phyloP scores from a whole-genome alignment of 2,113 vertebrate species.

The Elanoides forficatus region DNA sequence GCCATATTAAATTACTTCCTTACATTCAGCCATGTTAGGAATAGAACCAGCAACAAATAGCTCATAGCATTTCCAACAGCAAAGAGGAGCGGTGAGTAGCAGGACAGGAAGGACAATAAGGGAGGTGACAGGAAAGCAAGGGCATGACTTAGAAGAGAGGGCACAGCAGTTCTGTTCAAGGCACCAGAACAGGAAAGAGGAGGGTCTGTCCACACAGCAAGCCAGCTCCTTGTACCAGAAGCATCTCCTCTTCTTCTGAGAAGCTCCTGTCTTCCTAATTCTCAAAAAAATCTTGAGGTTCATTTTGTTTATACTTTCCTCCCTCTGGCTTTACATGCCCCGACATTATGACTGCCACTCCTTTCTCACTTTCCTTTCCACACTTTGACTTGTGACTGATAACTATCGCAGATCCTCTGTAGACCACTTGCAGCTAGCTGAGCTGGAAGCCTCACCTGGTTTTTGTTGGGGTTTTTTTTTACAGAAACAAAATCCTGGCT shows the following conservation, averaged over 20 bases:
- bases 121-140: background rate
- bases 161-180: background rate
- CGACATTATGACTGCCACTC: background rate
- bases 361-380: background rate
- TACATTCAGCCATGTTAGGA: background rate
- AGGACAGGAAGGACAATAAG: background rate
- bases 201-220: background rate
- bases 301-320: background rate
- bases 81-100: accelerated
- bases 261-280: background rate
- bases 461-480: background rate
- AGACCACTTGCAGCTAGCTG: background rate
- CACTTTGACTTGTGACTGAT: background rate
- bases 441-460: background rate
- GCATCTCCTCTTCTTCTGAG: background rate
- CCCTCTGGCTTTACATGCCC: background rate
- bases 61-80: background rate
- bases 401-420: background rate
- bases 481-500: background rate
- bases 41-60: background rate
- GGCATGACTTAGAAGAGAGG: background rate
- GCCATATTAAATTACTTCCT: background rate
- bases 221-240: background rate
- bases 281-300: background rate
- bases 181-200: background rate